These are phyloP conservation scores for Nannoperca australis DNA, from an alignment of 2,797 vertebrate genomes.

Conservation along the genomic window DNA sequence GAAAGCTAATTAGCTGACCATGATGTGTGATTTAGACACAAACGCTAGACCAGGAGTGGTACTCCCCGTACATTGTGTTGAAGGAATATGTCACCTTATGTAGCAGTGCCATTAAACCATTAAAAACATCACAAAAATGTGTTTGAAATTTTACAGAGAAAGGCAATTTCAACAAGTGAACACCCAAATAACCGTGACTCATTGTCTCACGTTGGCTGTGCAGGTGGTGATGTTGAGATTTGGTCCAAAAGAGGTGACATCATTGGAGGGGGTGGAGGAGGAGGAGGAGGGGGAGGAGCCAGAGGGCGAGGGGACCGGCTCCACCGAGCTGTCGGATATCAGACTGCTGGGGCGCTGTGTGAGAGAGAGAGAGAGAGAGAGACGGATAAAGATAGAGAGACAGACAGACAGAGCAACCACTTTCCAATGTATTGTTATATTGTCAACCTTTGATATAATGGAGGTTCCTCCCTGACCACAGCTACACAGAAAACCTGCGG, in stretches of 20 bases:
- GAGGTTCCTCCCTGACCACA: not conserved
- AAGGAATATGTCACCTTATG: not conserved
- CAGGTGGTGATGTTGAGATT: conserved; percentile 78
- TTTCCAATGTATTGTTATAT: not conserved
- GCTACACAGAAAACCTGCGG: not conserved
- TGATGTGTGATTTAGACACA: not conserved
- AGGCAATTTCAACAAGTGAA: conserved; percentile 1
- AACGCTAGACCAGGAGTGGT: not conserved
- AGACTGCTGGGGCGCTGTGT: conserved; percentile 86
- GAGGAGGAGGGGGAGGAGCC: conserved; percentile 76
- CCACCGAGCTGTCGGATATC: conserved; percentile 86
- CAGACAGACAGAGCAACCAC: not conserved
- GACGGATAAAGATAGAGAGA: not conserved
- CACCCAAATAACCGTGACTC: conserved; percentile 9
- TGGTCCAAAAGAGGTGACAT: conserved; percentile 70
- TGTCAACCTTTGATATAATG: not conserved
- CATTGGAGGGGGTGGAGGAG: conserved; percentile 75
- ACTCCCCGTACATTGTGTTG: no score
- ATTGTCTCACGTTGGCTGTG: conserved; percentile 69
- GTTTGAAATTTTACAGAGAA: not conserved
- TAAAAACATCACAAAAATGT: not conserved
- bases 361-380: conserved; percentile 20
- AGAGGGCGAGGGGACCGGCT: conserved; percentile 84
- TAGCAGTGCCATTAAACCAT: not conserved
- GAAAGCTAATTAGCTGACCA: not conserved